phyloP scores from a whole-genome alignment of 2,113 vertebrate genomes.

The Pomatostomus ruficeps region DNA sequence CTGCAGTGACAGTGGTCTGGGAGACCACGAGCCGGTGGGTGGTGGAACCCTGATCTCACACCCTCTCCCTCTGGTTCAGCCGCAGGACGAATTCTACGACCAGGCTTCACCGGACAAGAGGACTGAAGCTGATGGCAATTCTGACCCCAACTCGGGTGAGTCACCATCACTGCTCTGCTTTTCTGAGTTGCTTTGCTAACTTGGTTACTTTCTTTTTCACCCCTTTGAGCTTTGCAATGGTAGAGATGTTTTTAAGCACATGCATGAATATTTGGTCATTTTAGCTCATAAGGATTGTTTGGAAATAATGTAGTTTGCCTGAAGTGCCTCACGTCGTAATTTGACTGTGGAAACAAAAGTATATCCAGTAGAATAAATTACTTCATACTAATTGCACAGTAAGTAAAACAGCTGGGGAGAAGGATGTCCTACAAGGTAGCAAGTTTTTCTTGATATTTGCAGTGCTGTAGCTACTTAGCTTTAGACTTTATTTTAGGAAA shows the following conservation, averaged over 20 bases:
- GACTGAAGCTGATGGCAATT: constrained; percentile 98
- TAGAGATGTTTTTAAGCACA: not conserved
- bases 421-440: not conserved
- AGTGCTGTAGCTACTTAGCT: not conserved
- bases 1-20: constrained; percentile 99
- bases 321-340: not conserved
- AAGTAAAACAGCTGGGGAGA: not conserved
- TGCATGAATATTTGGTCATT: not conserved
- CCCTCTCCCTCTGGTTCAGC: constrained; percentile 99
- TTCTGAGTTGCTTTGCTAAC: not conserved
- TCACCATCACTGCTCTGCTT: not conserved
- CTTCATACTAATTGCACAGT: not conserved
- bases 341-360: not conserved
- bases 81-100: constrained; percentile 98
- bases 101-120: constrained; percentile 98
- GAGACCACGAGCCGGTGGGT: constrained; percentile 96
- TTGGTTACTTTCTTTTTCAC: not conserved
- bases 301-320: not conserved
- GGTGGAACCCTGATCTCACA: constrained; percentile 97
- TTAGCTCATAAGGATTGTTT: not conserved
- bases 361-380: not conserved
- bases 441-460: not conserved
- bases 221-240: not conserved
- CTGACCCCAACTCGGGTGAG: constrained; percentile 98
- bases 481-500: not conserved